Evolutionary conservation across 2,113 vertebrate genomes (phyloP), one percentile per base, ranked within the genome.

Genomic region (Leptobrachium ailaonicum): DNA sequence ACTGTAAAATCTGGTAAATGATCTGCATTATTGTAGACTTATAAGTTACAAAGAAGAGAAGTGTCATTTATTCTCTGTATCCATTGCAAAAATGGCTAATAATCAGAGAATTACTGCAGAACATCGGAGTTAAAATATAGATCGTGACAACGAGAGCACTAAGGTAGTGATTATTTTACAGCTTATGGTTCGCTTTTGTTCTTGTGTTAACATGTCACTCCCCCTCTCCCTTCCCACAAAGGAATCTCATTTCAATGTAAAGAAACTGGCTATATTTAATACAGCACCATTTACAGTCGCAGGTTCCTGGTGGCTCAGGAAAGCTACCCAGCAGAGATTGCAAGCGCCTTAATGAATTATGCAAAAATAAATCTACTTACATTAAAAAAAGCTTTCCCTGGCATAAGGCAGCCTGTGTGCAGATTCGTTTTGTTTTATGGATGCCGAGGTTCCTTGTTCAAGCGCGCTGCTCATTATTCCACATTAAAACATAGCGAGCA

Each of bases 301-400:
- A 71, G 43, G 1, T 71, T 71, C 44, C 44, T 41, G 42, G 72
- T 41, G 72, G 72, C 40, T 58, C 72, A 60, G 72, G 10, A 58
- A 62, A 73, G 62, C 56, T 41, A 62, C 72, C 54, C 72, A 73
- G 54, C 56, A 62, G 72, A 44, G 56, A 73, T 42, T 60, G 72
- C 54, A 73, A 73, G 40, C 62, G 72, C 54, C 72, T 60, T 62
- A 73, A 73, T 73, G 72, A 62, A 73, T 73, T 73, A 73, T 73
- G 72, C 72, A 73, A 73, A 32, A 73, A 58, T 73, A 73, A 73
- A 73, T 73, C 54, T 73, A 62, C 32, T 73, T 62, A 58, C 56
- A 73, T 62, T 73, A 42, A 47, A 68, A 32, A 73, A 73, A 73
- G 54, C 54, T n/a, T 42, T 42, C 50, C 56, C 72, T 73, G 54